Conservation (phyloP, 1,140 invertebrate species). For the Helicoverpa zea region DNA sequence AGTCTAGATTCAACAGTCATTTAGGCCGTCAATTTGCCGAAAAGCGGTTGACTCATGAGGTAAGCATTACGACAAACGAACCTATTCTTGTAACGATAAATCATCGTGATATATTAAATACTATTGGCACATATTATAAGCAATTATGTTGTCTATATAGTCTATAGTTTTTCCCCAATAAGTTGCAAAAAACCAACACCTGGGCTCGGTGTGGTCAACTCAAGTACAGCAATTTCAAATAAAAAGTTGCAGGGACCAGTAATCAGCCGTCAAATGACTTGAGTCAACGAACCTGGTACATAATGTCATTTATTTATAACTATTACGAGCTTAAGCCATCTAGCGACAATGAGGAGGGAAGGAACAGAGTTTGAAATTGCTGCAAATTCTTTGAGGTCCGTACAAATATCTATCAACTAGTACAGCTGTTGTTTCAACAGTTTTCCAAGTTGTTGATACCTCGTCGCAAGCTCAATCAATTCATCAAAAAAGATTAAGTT, state of each 20-base stretch:
- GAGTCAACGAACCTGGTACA: constrained; percentile 23
- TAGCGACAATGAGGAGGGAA: background rate
- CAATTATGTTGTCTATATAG: background rate
- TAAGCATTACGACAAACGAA: too few relatives aligned
- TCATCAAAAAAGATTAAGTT: too few relatives aligned
- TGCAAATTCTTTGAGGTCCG: too few relatives aligned
- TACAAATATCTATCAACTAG: too few relatives aligned
- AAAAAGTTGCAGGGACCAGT: constrained; percentile 23
- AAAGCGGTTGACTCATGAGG: too few relatives aligned
- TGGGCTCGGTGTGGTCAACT: background rate
- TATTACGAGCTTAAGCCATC: constrained; percentile 5
- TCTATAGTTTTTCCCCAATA: background rate
- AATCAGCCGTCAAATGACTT: background rate
- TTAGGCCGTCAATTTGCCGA: too few relatives aligned
- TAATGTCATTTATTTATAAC: constrained; percentile 36
- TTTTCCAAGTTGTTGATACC: too few relatives aligned
- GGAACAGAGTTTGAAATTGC: background rate
- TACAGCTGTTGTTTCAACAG: too few relatives aligned
- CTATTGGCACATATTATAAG: background rate
- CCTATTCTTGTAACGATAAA: background rate
- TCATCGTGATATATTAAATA: background rate
- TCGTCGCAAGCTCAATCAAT: too few relatives aligned
- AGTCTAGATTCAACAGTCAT: too few relatives aligned
- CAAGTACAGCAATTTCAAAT: background rate
- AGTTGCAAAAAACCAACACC: constrained; percentile 1